Conservation (phyloP, 2,797 vertebrate genomes). For the Euthynnus affinis region DNA sequence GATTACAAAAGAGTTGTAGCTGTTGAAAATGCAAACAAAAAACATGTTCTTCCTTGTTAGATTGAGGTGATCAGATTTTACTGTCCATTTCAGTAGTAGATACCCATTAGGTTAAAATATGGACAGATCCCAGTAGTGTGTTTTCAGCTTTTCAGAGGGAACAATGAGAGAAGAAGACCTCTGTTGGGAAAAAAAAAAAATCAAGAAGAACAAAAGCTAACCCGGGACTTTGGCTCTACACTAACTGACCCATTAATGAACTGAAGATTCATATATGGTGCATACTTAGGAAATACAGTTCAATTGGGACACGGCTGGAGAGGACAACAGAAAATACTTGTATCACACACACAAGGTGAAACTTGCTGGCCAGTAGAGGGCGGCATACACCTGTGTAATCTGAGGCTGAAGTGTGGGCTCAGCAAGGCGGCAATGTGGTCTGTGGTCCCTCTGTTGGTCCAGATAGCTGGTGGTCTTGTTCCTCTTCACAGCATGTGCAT, state of each 20-base stretch:
- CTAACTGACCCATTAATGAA: too few relatives aligned
- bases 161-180: constrained; percentile 8
- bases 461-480: constrained; percentile 24
- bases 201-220: not conserved
- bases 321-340: constrained; percentile 26
- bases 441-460: constrained; percentile 28
- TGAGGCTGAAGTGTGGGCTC: not conserved
- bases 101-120: not conserved
- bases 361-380: constrained; percentile 61
- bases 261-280: not conserved
- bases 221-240: not conserved
- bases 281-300: not conserved
- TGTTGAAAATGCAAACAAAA: not conserved
- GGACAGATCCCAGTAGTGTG: not conserved
- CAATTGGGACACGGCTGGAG: constrained; percentile 7
- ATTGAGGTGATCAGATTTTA: not conserved
- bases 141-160: constrained; percentile 7
- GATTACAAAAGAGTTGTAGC: not conserved
- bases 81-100: too few relatives aligned
- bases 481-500: constrained; percentile 48
- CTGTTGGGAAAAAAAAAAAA: not conserved
- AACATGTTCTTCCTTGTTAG: not conserved
- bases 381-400: constrained; percentile 23
- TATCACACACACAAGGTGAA: not conserved
- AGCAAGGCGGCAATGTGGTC: constrained; percentile 29